A percentile compares a stretch with the other conserved stretches of the same genome.
Conservation (phyloP, 2,888 invertebrate genomes). For the Endotricha flammealis region DNA sequence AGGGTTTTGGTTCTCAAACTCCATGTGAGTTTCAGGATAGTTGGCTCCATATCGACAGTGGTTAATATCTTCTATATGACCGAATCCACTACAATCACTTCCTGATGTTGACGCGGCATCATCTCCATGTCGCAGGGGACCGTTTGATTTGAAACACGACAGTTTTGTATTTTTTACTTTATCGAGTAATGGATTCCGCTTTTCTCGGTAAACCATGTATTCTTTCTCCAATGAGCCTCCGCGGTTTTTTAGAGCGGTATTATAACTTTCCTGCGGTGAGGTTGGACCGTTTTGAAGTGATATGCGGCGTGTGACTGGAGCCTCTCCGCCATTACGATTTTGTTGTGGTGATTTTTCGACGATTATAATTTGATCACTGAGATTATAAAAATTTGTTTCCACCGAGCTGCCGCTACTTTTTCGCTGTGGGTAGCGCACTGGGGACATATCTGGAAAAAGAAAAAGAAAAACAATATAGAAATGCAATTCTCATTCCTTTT, state of each 20-base stretch:
- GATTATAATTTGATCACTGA: conserved; percentile 79
- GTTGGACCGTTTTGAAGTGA: conserved; percentile 62
- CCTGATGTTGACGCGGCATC: conserved; percentile 73
- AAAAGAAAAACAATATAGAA: neutral
- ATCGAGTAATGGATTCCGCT: conserved; percentile 83
- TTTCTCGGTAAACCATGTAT: conserved; percentile 79
- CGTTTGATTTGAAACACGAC: conserved; percentile 81
- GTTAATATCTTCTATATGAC: conserved; percentile 60
- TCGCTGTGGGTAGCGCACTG: conserved; percentile 79
- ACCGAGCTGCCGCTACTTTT: conserved; percentile 81
- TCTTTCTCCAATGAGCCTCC: conserved; percentile 77
- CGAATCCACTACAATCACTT: conserved; percentile 74
- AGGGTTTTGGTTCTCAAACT: conserved; percentile 71
- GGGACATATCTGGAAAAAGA: conserved; percentile 79
- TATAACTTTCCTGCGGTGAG: conserved; percentile 70
- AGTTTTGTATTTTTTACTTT: conserved; percentile 84
- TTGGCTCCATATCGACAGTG: conserved; percentile 54
- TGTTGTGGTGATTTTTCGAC: conserved; percentile 77
- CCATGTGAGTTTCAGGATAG: conserved; percentile 56
- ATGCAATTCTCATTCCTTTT: no score
- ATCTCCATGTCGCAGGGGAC: conserved; percentile 68
- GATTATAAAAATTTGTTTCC: conserved; percentile 83
- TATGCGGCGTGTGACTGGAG: conserved; percentile 61
- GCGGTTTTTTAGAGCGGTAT: conserved; percentile 66
- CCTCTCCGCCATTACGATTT: conserved; percentile 54